Conservation (phyloP, 2,888 invertebrate genomes). For the Erebia palarica region DNA sequence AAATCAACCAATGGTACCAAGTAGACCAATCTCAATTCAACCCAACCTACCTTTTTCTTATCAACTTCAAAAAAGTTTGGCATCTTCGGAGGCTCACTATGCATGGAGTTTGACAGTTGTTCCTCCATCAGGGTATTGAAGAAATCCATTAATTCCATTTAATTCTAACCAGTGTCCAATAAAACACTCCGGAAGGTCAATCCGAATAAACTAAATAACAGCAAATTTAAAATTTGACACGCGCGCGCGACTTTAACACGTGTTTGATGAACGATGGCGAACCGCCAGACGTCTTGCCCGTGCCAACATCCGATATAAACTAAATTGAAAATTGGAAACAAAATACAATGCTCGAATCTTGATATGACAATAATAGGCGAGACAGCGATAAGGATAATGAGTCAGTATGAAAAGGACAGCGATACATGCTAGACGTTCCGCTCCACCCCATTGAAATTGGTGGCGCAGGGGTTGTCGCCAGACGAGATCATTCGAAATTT, state of each 20-base stretch:
- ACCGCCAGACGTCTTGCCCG: slow-evolving; percentile 75
- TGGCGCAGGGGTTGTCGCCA: slow-evolving; percentile 79
- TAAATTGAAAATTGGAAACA: slow-evolving; percentile 82
- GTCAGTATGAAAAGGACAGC: slow-evolving; percentile 58
- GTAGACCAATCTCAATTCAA: neutral
- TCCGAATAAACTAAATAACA: slow-evolving; percentile 43
- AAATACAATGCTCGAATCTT: slow-evolving; percentile 81
- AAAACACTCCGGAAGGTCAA: slow-evolving; percentile 47
- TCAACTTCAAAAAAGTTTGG: slow-evolving; percentile 76
- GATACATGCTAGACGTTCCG: slow-evolving; percentile 63
- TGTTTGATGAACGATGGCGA: slow-evolving; percentile 65
- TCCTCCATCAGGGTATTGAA: slow-evolving; percentile 70
- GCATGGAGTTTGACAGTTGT: slow-evolving; percentile 56
- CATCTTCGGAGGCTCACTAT: slow-evolving; percentile 67
- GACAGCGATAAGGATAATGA: slow-evolving; percentile 64
- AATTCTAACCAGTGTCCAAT: slow-evolving; percentile 49
- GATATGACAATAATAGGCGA: slow-evolving; percentile 81
- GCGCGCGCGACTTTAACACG: slow-evolving; percentile 64
- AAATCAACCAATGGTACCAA: neutral
- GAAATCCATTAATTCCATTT: slow-evolving; percentile 75
- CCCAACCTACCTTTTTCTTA: slow-evolving; percentile 69
- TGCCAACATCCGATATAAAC: slow-evolving; percentile 81
- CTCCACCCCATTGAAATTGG: slow-evolving; percentile 73
- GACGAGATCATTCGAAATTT: slow-evolving; percentile 74
- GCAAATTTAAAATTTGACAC: slow-evolving; percentile 47